Conservation (phyloP, 1,140 invertebrate species). For the Drosophila biarmipes region DNA sequence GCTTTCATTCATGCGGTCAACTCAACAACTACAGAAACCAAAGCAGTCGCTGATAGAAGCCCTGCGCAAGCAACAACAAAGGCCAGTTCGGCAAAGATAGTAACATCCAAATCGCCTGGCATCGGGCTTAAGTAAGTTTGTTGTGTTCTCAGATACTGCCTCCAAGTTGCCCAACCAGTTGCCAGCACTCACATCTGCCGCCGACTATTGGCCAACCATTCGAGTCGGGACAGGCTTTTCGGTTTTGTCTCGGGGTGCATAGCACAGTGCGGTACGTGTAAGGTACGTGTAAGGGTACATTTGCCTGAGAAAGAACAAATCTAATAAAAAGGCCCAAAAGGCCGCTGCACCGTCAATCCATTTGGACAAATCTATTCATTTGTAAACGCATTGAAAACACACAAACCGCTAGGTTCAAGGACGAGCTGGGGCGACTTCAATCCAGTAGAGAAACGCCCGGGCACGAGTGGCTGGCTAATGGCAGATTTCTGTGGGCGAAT, state of each 20-base stretch:
- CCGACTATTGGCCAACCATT: slow-evolving; percentile 55
- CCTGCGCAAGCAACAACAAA: slow-evolving; percentile 40
- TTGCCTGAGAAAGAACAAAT: no score
- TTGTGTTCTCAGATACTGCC: slow-evolving; percentile 6
- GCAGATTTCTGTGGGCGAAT: slow-evolving; percentile 11
- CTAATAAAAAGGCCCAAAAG: no score
- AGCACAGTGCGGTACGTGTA: slow-evolving; percentile 18
- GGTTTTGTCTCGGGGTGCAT: slow-evolving; percentile 14
- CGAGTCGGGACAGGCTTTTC: slow-evolving; percentile 47
- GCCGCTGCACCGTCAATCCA: no score
- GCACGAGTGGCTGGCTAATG: slow-evolving; percentile 46
- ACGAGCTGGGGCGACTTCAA: not conserved
- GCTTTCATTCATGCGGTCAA: slow-evolving; percentile 78
- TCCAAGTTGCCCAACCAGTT: slow-evolving; percentile 19
- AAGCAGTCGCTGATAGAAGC: slow-evolving; percentile 52
- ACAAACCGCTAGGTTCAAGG: not conserved
- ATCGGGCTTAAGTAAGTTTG: slow-evolving; percentile 48
- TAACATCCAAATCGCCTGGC: slow-evolving; percentile 37
- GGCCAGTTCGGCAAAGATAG: slow-evolving; percentile 17
- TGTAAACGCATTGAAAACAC: not conserved
- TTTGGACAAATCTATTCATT: no score
- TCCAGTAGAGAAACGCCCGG: slow-evolving; percentile 12
- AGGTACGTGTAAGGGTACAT: no score
- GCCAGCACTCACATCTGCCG: slow-evolving; percentile 12
- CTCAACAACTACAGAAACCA: slow-evolving; percentile 26